These are phyloP conservation scores for Drosophila tropicalis DNA, from an alignment of 1,140 invertebrate genomes.

Conservation along the genomic window DNA sequence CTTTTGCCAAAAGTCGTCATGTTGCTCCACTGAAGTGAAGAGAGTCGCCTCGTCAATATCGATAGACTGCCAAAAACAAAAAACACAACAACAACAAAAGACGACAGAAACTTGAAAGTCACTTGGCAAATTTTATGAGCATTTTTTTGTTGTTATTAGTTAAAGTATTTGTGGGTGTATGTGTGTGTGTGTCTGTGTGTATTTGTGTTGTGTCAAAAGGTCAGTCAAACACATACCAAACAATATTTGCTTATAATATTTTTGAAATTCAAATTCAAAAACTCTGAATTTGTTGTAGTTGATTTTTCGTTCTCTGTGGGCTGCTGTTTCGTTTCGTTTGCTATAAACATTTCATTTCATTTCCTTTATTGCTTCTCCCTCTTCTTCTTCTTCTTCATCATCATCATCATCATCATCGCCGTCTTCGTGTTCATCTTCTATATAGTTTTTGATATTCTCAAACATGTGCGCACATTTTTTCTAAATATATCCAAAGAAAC, in stretches of 20 bases:
- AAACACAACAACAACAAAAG: no score
- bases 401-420: conserved; percentile 23
- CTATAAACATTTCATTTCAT: conserved; percentile 58
- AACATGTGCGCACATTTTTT: conserved; percentile 69
- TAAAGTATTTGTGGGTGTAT: not conserved
- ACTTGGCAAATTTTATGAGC: conserved; percentile 5
- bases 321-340: conserved; percentile 34
- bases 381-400: conserved; percentile 21
- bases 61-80: conserved; percentile 9
- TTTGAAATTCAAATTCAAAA: not conserved
- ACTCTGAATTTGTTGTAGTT: not conserved
- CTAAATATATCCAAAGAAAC: conserved; percentile 63
- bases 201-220: not conserved
- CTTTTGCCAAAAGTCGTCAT: conserved; percentile 64
- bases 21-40: conserved; percentile 44
- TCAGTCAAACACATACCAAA: not conserved
- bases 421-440: conserved; percentile 28
- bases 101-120: not conserved
- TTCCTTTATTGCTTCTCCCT: conserved; percentile 37
- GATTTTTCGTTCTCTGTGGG: not conserved
- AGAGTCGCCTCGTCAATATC: conserved; percentile 60
- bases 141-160: not conserved
- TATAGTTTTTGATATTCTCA: conserved; percentile 68
- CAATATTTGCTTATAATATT: not conserved
- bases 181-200: not conserved